phyloP scores from a whole-genome alignment of 2,113 vertebrate species.

The Lichenostomus cassidix region DNA sequence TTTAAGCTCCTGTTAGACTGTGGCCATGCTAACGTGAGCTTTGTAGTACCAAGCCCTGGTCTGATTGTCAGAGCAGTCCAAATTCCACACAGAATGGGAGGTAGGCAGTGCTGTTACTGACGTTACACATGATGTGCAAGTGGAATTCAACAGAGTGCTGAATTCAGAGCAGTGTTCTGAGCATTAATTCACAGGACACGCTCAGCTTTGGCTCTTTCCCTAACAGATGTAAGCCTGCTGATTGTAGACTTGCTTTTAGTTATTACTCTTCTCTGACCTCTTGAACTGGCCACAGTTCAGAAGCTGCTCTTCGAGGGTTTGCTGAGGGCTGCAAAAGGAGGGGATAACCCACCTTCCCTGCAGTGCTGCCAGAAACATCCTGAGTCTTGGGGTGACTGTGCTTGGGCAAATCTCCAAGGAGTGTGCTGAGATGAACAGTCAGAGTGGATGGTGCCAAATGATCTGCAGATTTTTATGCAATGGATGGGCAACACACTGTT shows the following conservation, averaged over 20 bases:
- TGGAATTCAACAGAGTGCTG: not conserved
- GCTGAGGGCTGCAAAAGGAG: not conserved
- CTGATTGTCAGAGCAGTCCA: conserved; percentile 4
- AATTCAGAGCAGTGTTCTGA: not conserved
- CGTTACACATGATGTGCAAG: not conserved
- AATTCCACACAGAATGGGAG: not conserved
- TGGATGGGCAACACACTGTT: not conserved
- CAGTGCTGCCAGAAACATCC: not conserved
- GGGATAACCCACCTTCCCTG: not conserved
- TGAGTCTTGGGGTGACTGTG: not conserved
- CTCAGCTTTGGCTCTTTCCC: not conserved
- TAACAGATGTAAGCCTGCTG: not conserved
- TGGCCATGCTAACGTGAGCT: not conserved
- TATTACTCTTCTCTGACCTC: not conserved
- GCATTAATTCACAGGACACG: not conserved
- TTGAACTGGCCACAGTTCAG: not conserved
- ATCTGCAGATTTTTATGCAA: not conserved
- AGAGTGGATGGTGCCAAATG: not conserved
- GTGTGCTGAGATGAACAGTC: not conserved
- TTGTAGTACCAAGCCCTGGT: not conserved
- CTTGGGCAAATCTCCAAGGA: not conserved
- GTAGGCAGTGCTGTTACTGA: not conserved
- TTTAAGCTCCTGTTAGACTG: not conserved
- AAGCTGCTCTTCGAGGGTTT: not conserved
- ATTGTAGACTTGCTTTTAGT: not conserved